These are phyloP conservation scores for Gallinago paraguaiae DNA, from an alignment of 2,113 vertebrate genomes.

Conservation along the genomic window DNA sequence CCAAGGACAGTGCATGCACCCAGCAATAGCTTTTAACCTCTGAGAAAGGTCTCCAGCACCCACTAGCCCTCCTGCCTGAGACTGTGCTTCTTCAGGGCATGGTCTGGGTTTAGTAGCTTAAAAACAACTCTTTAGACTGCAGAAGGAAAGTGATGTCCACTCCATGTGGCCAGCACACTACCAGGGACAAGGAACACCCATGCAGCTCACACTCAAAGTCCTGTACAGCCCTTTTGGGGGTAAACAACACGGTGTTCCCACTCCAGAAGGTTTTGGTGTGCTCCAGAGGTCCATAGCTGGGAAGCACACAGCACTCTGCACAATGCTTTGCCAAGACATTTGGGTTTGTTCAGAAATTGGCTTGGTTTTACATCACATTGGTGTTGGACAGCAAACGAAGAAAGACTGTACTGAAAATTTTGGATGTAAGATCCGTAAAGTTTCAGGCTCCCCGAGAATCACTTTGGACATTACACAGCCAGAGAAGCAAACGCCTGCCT, in stretches of 20 bases:
- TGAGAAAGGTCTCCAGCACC: neutral
- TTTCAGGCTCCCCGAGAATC: neutral
- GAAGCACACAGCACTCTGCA: neutral
- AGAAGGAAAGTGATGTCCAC: neutral
- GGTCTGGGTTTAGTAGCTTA: neutral
- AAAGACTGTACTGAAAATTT: neutral
- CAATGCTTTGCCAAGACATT: constrained; percentile 22
- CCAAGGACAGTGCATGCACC: neutral
- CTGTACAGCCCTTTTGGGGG: neutral
- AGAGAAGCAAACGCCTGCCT: neutral
- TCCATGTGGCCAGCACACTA: neutral
- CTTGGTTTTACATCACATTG: neutral
- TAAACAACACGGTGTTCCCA: neutral
- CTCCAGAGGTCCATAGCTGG: neutral
- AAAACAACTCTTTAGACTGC: neutral
- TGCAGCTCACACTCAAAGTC: neutral
- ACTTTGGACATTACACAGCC: neutral
- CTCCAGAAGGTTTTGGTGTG: neutral
- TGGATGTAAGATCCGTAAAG: neutral
- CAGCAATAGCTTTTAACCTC: neutral
- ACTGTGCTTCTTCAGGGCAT: neutral
- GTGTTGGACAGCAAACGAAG: neutral
- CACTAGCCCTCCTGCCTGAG: neutral
- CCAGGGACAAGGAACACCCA: neutral
- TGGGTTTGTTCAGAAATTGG: constrained; percentile 56